Conservation (phyloP, 2,797 vertebrate genomes). For the Acomys russatus region DNA sequence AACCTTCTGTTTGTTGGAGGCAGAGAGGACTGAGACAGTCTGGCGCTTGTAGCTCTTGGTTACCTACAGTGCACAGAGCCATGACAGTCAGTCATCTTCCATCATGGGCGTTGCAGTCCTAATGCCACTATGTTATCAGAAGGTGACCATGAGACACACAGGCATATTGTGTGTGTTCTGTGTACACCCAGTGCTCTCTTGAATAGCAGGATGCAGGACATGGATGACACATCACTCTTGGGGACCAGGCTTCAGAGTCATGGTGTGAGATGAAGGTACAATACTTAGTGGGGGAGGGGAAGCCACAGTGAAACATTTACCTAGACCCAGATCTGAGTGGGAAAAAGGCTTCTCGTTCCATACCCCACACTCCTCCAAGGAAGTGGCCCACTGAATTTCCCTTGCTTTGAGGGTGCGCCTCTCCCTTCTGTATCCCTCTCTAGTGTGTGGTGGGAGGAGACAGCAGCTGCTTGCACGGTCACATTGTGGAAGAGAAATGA, state of each 20-base stretch:
- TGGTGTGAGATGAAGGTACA: not conserved
- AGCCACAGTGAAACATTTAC: not conserved
- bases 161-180: not conserved
- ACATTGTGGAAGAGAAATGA: not conserved
- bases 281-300: not conserved
- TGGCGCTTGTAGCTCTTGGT: not conserved
- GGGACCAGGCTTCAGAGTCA: not conserved
- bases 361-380: not conserved
- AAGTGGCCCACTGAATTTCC: not conserved
- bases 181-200: not conserved
- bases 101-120: not conserved
- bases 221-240: fast-evolving
- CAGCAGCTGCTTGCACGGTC: not conserved
- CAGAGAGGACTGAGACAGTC: not conserved
- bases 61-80: not conserved
- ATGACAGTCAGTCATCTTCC: not conserved
- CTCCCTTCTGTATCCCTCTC: not conserved
- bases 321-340: not conserved
- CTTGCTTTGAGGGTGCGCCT: not conserved
- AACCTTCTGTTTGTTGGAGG: not conserved
- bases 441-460: not conserved
- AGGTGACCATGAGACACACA: not conserved
- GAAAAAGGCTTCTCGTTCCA: not conserved
- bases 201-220: not conserved
- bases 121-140: not conserved